phyloP scores from a whole-genome alignment of 2,797 vertebrate genomes.

The Anisognathus igniventris region DNA sequence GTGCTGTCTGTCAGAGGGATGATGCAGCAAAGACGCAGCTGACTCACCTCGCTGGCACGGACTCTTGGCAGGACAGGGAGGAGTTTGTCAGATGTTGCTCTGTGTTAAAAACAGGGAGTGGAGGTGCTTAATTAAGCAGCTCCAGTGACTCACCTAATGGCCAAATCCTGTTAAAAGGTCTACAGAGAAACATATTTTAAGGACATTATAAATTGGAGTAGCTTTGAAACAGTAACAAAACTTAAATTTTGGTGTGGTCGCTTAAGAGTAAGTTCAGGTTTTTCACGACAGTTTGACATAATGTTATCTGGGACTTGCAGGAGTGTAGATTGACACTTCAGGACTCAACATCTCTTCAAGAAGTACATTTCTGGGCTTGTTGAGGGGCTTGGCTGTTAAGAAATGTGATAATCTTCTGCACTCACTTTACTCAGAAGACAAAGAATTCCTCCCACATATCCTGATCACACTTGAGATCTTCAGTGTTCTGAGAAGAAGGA shows the following conservation, averaged over 20 bases:
- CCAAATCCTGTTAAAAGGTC: neutral
- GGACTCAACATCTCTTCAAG: neutral
- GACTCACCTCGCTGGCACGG: neutral
- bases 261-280: neutral
- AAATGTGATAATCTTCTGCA: neutral
- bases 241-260: neutral
- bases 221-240: neutral
- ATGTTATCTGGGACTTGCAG: neutral
- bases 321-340: neutral
- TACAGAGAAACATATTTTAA: neutral
- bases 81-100: neutral
- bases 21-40: slow-evolving; percentile 2
- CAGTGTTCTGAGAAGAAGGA: neutral
- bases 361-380: neutral
- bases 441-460: neutral
- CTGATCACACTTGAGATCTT: neutral
- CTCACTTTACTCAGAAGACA: neutral
- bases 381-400: neutral
- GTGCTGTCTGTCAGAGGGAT: neutral
- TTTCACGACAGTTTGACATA: neutral
- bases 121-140: neutral
- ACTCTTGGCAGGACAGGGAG: neutral
- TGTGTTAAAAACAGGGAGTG: neutral
- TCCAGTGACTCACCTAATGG: neutral
- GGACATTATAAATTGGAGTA: neutral